A percentile compares a stretch with the other conserved stretches of the same genome.
Conservation (phyloP, 1,140 invertebrate species). For the Myzus persicae region DNA sequence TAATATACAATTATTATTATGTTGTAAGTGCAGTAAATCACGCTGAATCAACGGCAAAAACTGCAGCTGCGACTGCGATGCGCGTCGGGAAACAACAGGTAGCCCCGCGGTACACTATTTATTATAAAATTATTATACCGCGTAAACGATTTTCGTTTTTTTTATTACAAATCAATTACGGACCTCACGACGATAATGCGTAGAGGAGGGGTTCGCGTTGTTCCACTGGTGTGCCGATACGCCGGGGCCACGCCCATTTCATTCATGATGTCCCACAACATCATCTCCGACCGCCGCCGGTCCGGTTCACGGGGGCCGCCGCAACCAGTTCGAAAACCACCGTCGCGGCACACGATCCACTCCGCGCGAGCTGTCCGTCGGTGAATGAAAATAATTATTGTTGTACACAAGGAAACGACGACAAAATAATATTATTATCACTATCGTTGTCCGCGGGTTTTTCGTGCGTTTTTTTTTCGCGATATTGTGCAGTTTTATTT, state of each 20-base stretch:
- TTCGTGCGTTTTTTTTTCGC: not conserved
- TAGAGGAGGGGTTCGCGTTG: slow-evolving; percentile 19
- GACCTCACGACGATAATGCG: not conserved
- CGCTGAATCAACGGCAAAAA: not conserved
- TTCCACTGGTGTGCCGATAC: slow-evolving; percentile 51
- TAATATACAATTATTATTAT: no score
- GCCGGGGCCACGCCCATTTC: slow-evolving; percentile 35
- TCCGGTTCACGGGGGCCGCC: slow-evolving; percentile 13
- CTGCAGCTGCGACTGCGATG: not conserved
- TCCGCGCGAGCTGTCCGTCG: not conserved
- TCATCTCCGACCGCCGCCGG: not conserved
- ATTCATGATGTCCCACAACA: slow-evolving; percentile 34
- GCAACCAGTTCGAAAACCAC: slow-evolving; percentile 53
- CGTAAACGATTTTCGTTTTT: not conserved
- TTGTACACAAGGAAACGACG: not conserved
- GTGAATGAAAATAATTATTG: not conserved
- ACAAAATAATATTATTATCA: not conserved
- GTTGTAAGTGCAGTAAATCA: not conserved
- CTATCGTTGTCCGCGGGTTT: not conserved
- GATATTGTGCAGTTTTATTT: not conserved
- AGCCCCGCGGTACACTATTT: not conserved
- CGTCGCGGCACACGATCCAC: slow-evolving; percentile 17
- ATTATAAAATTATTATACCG: not conserved
- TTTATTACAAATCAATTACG: slow-evolving; percentile 37
- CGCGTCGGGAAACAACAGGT: not conserved